Conservation (phyloP, 2,888 invertebrate species). For the Cybosia mesomella region DNA sequence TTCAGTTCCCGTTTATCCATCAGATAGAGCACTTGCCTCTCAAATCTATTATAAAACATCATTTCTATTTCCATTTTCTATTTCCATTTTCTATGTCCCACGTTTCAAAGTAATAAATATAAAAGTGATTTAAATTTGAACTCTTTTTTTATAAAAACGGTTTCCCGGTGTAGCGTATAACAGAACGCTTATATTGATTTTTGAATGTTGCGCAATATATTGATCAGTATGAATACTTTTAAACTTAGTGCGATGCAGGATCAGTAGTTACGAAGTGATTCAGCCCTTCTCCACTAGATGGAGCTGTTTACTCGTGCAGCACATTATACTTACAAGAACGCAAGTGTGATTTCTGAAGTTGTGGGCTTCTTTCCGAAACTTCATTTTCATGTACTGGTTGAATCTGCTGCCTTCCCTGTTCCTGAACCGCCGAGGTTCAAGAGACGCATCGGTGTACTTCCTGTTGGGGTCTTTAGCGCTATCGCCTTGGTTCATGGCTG, state of each 20-base stretch:
- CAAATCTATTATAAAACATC: too few relatives aligned
- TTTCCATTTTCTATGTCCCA: too few relatives aligned
- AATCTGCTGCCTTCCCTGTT: background rate
- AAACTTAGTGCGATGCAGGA: background rate
- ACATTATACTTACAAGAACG: slow-evolving; percentile 6
- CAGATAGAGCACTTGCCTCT: too few relatives aligned
- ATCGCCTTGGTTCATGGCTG: slow-evolving; percentile 14
- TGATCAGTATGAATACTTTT: background rate
- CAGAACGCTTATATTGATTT: too few relatives aligned
- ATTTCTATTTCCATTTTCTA: too few relatives aligned
- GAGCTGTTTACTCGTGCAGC: too few relatives aligned
- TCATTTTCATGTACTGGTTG: slow-evolving; percentile 11
- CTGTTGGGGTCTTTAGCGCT: background rate
- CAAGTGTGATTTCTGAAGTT: slow-evolving; percentile 3
- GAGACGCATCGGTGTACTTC: background rate
- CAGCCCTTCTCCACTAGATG: background rate
- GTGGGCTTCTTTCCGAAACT: slow-evolving; percentile 5
- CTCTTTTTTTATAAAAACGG: too few relatives aligned
- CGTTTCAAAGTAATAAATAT: too few relatives aligned
- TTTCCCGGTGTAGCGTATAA: too few relatives aligned
- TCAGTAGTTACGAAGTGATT: background rate
- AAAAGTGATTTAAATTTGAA: too few relatives aligned
- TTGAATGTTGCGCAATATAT: too few relatives aligned
- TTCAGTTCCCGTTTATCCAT: too few relatives aligned
- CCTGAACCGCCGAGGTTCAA: background rate